Evolutionary conservation across 2,113 vertebrate species (phyloP).

Genomic region (Pitta sordida): DNA sequence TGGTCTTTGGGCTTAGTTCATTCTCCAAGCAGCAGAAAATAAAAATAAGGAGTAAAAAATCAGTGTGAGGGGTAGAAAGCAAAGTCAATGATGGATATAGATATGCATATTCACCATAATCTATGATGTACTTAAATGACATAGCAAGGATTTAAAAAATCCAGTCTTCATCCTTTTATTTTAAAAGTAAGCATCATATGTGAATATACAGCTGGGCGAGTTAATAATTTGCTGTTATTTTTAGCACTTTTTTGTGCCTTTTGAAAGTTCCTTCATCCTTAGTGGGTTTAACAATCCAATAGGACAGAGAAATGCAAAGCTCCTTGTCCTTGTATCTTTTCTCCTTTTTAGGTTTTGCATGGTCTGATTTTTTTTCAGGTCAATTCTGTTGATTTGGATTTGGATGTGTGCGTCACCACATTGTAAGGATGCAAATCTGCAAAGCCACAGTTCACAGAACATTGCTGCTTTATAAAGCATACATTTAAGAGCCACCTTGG

Average conservation of each 20-base stretch:
- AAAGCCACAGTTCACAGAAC: not conserved
- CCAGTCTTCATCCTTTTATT: not conserved
- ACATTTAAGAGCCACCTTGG: not conserved
- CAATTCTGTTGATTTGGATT: not conserved
- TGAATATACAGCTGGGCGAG: not conserved
- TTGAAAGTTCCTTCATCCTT: not conserved
- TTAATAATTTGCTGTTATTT: not conserved
- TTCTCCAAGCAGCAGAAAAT: not conserved
- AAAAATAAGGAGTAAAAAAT: not conserved
- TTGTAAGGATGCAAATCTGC: not conserved
- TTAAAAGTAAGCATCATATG: not conserved
- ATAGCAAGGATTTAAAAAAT: not conserved
- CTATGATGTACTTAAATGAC: not conserved
- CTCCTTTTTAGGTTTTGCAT: not conserved
- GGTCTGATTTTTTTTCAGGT: not conserved
- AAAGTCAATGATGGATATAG: not conserved
- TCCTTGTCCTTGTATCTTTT: fast-evolving
- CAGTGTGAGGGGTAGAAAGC: not conserved
- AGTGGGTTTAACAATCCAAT: not conserved
- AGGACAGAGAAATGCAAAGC: not conserved
- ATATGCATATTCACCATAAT: not conserved
- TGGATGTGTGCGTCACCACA: not conserved
- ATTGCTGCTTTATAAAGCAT: not conserved
- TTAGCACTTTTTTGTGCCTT: not conserved
- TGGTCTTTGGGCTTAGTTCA: not conserved